A percentile compares a stretch with the other conserved stretches of the same genome.
Conservation (phyloP, 2,113 vertebrate species). For the Sinocyclocheilus maitianheensis region DNA sequence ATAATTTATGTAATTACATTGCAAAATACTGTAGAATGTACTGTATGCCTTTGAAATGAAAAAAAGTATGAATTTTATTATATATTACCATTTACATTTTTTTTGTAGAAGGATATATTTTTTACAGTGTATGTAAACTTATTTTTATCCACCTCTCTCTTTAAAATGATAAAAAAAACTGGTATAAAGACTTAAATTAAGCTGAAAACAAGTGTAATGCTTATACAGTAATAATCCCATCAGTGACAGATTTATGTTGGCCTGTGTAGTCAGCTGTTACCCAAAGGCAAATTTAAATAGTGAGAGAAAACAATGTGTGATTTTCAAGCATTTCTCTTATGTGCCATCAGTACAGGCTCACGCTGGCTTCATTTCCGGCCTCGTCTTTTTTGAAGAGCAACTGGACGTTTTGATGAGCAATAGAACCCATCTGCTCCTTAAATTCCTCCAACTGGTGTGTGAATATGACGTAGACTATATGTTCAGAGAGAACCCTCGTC, state of each 20-base stretch:
- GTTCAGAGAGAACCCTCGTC: constrained; percentile 48
- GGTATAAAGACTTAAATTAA: background rate
- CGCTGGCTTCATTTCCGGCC: constrained; percentile 71
- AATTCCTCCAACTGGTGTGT: constrained; percentile 80
- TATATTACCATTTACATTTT: background rate
- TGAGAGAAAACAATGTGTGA: constrained; percentile 63
- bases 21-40: background rate
- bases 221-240: constrained; percentile 6
- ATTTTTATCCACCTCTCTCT: background rate
- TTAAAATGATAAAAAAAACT: background rate
- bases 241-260: constrained; percentile 15
- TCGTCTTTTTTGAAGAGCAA: constrained; percentile 72
- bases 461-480: constrained; percentile 71
- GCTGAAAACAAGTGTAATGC: background rate
- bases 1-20: background rate
- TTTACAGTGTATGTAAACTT: background rate
- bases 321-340: constrained; percentile 67
- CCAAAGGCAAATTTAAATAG: constrained; percentile 20
- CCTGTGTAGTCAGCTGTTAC: background rate
- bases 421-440: constrained; percentile 76
- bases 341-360: constrained; percentile 70
- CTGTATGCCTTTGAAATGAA: background rate
- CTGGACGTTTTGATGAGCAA: constrained; percentile 80
- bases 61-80: background rate
- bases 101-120: background rate